Conservation (phyloP, 2,113 vertebrate species). For the Psophia crepitans region DNA sequence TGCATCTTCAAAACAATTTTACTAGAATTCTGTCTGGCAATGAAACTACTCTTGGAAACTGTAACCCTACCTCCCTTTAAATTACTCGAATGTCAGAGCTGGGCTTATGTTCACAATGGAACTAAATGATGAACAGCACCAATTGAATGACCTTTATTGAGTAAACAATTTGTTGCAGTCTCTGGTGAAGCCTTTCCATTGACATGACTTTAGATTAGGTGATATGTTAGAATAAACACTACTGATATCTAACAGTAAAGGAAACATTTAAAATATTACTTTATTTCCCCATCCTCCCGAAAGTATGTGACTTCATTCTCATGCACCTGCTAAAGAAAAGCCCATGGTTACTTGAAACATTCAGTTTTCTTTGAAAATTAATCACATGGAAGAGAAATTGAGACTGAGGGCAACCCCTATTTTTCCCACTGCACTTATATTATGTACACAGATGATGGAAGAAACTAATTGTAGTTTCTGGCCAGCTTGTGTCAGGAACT, state of each 20-base stretch:
- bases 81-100: conserved; percentile 24
- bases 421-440: neutral
- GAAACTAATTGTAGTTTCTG: neutral
- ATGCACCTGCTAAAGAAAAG: neutral
- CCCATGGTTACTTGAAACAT: neutral
- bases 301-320: neutral
- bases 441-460: neutral
- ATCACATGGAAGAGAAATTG: neutral
- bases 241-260: neutral
- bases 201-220: conserved; percentile 18
- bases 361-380: conserved; percentile 16
- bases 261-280: neutral
- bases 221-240: neutral
- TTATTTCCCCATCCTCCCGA: neutral
- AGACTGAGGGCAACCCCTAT: neutral
- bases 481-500: neutral
- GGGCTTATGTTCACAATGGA: conserved; percentile 21
- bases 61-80: neutral
- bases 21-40: neutral
- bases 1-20: neutral
- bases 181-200: conserved; percentile 20
- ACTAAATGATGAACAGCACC: conserved; percentile 14
- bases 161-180: conserved; percentile 43
- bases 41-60: conserved; percentile 23
- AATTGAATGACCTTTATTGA: conserved; percentile 39